Evolutionary conservation across 2,797 vertebrate genomes (phyloP).

Genomic region (Acanthiza pusilla): DNA sequence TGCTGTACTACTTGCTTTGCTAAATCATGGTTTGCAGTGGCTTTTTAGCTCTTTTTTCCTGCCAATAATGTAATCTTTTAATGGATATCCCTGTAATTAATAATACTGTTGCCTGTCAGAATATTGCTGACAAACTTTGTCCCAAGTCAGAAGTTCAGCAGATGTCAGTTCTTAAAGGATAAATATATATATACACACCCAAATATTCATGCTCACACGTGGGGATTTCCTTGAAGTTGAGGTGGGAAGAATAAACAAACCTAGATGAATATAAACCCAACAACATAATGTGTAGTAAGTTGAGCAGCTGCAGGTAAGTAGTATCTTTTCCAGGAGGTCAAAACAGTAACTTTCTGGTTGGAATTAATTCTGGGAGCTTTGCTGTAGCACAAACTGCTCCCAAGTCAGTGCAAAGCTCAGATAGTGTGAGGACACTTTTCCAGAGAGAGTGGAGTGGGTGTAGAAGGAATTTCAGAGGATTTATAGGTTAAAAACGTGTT

Average conservation of each 20-base stretch:
- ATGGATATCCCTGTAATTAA: background rate
- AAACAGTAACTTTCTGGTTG: background rate
- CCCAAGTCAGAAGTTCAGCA: background rate
- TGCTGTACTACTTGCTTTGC: background rate
- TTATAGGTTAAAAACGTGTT: background rate
- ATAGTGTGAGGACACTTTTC: background rate
- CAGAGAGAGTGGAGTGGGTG: background rate
- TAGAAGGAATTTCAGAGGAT: background rate
- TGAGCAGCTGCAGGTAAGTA: constrained; percentile 52
- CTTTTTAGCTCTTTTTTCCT: background rate
- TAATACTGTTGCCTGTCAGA: background rate
- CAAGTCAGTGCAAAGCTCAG: background rate
- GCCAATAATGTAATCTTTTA: background rate
- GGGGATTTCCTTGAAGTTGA: background rate
- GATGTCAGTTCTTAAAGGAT: background rate
- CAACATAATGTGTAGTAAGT: background rate
- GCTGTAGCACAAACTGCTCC: background rate
- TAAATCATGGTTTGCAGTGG: background rate
- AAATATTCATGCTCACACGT: background rate
- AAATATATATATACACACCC: background rate
- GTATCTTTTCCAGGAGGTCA: background rate
- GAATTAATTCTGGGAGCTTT: background rate
- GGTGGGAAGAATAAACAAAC: background rate
- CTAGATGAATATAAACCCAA: background rate
- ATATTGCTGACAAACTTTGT: background rate